Conservation (phyloP, 2,888 invertebrate genomes). For the Synanthedon formicaeformis region DNA sequence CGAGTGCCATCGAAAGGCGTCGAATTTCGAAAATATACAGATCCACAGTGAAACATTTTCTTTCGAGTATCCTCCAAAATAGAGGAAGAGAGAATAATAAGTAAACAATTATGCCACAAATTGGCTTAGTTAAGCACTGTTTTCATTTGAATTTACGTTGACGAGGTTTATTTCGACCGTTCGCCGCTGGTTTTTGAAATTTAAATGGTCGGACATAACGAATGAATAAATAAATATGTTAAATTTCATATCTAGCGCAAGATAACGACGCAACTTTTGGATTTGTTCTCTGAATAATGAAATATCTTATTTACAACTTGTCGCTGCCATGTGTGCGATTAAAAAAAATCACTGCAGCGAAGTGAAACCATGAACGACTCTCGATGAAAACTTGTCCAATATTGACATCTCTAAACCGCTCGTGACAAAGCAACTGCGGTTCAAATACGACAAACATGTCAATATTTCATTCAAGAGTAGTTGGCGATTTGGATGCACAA, state of each 20-base stretch:
- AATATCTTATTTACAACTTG: too few species aligned
- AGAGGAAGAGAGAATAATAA: constrained; percentile 6
- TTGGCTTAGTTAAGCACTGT: constrained; percentile 58
- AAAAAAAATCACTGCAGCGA: not conserved
- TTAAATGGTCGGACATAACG: not conserved
- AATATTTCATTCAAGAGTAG: constrained; percentile 7
- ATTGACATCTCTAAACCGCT: constrained; percentile 9
- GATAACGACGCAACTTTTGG: not conserved
- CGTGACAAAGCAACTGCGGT: constrained; percentile 18
- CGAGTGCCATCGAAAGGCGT: constrained; percentile 57
- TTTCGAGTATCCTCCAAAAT: not conserved
- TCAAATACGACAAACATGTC: constrained; percentile 34
- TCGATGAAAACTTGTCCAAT: not conserved
- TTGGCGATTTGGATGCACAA: constrained; percentile 3
- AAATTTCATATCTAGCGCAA: not conserved
- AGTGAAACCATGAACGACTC: not conserved
- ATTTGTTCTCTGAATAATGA: too few species aligned
- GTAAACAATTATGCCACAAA: constrained; percentile 32
- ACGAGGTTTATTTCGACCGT: not conserved
- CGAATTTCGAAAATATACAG: constrained; percentile 37
- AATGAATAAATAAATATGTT: not conserved
- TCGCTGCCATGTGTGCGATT: not conserved
- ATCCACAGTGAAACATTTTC: constrained; percentile 14
- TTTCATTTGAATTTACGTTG: constrained; percentile 18
- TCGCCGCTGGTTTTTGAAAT: not conserved